These are phyloP conservation scores for Amyelois transitella DNA, from an alignment of 1,140 invertebrate genomes.

Conservation along the genomic window DNA sequence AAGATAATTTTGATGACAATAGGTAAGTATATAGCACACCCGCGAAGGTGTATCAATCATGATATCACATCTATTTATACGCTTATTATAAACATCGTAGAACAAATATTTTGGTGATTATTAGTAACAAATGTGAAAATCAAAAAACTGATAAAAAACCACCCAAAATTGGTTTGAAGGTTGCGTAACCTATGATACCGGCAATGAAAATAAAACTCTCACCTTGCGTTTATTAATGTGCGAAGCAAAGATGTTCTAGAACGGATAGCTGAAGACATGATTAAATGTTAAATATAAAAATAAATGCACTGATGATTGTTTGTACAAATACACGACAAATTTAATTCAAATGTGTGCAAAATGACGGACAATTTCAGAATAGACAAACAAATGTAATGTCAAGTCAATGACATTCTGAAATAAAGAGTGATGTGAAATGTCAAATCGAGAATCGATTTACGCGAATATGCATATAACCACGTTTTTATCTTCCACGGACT, in stretches of 20 bases:
- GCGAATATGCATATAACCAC: no score
- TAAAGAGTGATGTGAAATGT: no score
- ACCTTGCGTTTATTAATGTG: not conserved
- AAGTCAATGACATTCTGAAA: no score
- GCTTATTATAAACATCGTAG: no score
- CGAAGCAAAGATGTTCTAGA: not conserved
- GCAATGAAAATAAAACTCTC: not conserved
- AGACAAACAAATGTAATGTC: no score
- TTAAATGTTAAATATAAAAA: slow-evolving; percentile 15
- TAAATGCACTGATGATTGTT: slow-evolving; percentile 11
- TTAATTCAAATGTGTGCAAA: not conserved
- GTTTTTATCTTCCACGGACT: no score
- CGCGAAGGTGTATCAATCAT: no score
- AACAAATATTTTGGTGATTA: no score
- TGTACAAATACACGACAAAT: not conserved
- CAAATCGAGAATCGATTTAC: not conserved
- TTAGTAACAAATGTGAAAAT: no score
- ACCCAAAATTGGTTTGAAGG: not conserved
- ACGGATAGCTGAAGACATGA: not conserved
- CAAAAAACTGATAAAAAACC: not conserved
- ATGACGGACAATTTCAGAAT: no score
- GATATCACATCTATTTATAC: no score
- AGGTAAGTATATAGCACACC: not conserved
- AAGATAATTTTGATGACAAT: not conserved
- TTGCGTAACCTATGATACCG: not conserved